phyloP scores from a whole-genome alignment of 92 coral and sea anemone genomes.

The Zoanthus solanderi region DNA sequence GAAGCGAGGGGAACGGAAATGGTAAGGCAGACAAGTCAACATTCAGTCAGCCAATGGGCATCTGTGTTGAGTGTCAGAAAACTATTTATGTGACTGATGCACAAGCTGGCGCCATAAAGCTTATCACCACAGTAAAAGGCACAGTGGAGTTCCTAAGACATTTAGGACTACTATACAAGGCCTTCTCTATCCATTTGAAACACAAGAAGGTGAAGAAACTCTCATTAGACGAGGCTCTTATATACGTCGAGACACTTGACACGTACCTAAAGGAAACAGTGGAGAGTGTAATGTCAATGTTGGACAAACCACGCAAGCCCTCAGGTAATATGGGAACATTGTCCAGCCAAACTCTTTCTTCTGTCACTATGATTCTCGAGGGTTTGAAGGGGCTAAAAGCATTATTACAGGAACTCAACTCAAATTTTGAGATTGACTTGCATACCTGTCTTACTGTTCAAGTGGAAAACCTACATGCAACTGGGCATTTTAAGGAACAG shows the following conservation, averaged over 20 bases:
- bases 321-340: slow-evolving; percentile 26
- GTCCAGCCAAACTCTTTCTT: slow-evolving; percentile 47
- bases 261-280: neutral
- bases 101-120: slow-evolving; percentile 58
- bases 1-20: slow-evolving; percentile 61
- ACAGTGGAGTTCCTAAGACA: slow-evolving; percentile 49
- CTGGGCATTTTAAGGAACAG: slow-evolving; percentile 61
- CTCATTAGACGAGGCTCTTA: slow-evolving; percentile 9
- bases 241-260: neutral
- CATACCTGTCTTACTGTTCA: slow-evolving; percentile 50
- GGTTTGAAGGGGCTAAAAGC: slow-evolving; percentile 50
- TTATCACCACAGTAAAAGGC: slow-evolving; percentile 52
- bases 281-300: neutral
- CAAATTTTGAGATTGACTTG: slow-evolving; percentile 43
- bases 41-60: slow-evolving; percentile 75
- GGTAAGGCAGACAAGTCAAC: slow-evolving; percentile 56
- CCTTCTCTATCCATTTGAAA: slow-evolving; percentile 65
- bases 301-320: slow-evolving; percentile 11
- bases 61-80: slow-evolving; percentile 63
- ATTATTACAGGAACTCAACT: slow-evolving; percentile 52
- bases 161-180: slow-evolving; percentile 64
- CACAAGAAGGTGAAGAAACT: slow-evolving; percentile 57
- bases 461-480: slow-evolving; percentile 63
- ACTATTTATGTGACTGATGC: slow-evolving; percentile 61
- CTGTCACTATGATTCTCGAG: slow-evolving; percentile 61